Conservation (phyloP, 2,888 invertebrate species). For the Phortica okadai region DNA sequence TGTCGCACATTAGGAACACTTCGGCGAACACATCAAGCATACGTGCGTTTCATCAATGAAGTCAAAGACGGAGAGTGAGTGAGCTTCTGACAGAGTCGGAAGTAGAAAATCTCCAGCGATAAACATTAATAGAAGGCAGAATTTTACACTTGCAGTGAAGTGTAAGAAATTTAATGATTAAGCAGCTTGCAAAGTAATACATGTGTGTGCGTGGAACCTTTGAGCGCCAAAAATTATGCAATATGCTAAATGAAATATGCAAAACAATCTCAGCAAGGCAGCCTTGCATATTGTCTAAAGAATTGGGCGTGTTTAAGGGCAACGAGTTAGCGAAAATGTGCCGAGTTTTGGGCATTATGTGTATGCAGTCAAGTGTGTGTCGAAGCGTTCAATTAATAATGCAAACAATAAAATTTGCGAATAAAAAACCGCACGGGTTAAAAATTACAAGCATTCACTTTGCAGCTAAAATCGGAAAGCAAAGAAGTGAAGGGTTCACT, state of each 20-base stretch:
- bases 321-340: neutral
- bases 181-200: neutral
- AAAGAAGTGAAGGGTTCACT: slow-evolving; percentile 32
- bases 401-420: slow-evolving; percentile 20
- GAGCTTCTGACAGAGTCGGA: slow-evolving; percentile 32
- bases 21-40: slow-evolving; percentile 46
- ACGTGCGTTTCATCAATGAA: neutral
- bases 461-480: neutral
- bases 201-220: neutral
- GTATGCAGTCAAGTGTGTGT: slow-evolving; percentile 61
- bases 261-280: slow-evolving; percentile 24
- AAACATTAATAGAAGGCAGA: neutral
- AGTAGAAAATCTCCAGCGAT: slow-evolving; percentile 33
- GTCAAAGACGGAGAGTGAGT: neutral
- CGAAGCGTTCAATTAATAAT: slow-evolving; percentile 47
- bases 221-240: slow-evolving; percentile 42
- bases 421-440: slow-evolving; percentile 58
- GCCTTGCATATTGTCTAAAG: slow-evolving; percentile 11
- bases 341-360: slow-evolving; percentile 48
- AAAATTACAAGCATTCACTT: slow-evolving; percentile 23
- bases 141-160: slow-evolving; percentile 66
- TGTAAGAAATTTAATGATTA: slow-evolving; percentile 64
- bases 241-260: slow-evolving; percentile 53
- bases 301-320: neutral
- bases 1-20: slow-evolving; percentile 73